A percentile compares a stretch with the other conserved stretches of the same genome.
phyloP scores from a whole-genome alignment of 2,888 invertebrate species.

The Rosalia funebris region DNA sequence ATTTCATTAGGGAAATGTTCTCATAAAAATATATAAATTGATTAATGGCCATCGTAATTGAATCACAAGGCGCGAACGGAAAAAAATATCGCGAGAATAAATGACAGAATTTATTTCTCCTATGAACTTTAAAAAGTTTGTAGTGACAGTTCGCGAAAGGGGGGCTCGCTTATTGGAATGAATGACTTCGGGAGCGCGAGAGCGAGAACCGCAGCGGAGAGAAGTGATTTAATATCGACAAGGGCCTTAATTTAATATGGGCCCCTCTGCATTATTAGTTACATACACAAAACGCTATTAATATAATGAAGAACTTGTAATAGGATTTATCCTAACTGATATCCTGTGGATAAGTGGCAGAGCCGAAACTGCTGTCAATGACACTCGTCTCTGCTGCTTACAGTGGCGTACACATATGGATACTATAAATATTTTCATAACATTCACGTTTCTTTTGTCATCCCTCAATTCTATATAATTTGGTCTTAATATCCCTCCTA shows the following conservation, averaged over 20 bases:
- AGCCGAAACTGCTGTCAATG: constrained; percentile 27
- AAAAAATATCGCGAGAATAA: constrained; percentile 60
- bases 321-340: constrained; percentile 51
- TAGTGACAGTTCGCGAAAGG: constrained; percentile 60
- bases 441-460: no score
- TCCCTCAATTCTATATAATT: no score
- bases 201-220: constrained; percentile 56
- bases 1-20: constrained; percentile 62
- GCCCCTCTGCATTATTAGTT: constrained; percentile 57
- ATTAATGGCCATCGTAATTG: constrained; percentile 64
- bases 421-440: no score
- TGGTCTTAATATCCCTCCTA: no score
- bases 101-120: constrained; percentile 61
- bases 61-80: constrained; percentile 62
- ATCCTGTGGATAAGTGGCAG: constrained; percentile 45
- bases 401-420: constrained; percentile 12
- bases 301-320: constrained; percentile 58
- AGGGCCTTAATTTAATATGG: constrained; percentile 59
- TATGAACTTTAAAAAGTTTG: constrained; percentile 60
- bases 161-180: constrained; percentile 58
- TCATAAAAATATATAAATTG: constrained; percentile 63
- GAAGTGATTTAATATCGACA: constrained; percentile 59
- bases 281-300: constrained; percentile 58
- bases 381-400: neutral
- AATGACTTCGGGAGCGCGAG: constrained; percentile 54